These are phyloP conservation scores for Fringilla coelebs DNA, from an alignment of 2,797 vertebrate species.

Conservation along the genomic window DNA sequence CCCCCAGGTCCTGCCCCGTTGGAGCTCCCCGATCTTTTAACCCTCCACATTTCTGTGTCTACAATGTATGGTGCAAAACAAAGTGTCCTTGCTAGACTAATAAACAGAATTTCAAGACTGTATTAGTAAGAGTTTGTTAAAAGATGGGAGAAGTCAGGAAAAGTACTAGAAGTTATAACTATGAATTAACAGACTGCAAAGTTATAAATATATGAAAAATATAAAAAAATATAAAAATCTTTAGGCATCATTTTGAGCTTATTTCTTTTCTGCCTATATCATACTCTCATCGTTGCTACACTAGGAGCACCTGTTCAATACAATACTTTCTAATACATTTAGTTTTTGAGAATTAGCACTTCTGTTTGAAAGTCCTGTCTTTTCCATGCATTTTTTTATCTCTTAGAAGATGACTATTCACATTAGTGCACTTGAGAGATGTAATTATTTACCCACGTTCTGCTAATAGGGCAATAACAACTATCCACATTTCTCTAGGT, in stretches of 20 bases:
- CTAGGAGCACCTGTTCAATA: neutral
- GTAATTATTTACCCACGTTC: neutral
- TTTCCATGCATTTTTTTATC: neutral
- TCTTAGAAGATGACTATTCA: neutral
- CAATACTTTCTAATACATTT: neutral
- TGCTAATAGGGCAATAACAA: neutral
- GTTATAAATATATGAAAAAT: neutral
- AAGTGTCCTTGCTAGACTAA: neutral
- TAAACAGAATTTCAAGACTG: neutral
- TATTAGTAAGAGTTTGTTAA: neutral
- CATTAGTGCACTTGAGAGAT: neutral
- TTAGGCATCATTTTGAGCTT: neutral
- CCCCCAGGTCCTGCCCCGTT: neutral
- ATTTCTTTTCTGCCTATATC: neutral
- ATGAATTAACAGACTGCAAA: neutral
- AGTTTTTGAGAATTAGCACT: neutral
- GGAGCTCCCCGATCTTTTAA: neutral
- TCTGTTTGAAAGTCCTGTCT: neutral
- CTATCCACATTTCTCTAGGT: neutral
- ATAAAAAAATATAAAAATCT: neutral
- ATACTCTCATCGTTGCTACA: neutral
- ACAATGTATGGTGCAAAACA: neutral
- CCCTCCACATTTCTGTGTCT: neutral
- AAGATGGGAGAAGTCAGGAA: neutral
- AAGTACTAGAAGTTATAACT: neutral